Percentiles rank a stretch among this genome's conserved stretches.
phyloP scores from a whole-genome alignment of 2,797 vertebrate genomes.

The Novumbra hubbsi region DNA sequence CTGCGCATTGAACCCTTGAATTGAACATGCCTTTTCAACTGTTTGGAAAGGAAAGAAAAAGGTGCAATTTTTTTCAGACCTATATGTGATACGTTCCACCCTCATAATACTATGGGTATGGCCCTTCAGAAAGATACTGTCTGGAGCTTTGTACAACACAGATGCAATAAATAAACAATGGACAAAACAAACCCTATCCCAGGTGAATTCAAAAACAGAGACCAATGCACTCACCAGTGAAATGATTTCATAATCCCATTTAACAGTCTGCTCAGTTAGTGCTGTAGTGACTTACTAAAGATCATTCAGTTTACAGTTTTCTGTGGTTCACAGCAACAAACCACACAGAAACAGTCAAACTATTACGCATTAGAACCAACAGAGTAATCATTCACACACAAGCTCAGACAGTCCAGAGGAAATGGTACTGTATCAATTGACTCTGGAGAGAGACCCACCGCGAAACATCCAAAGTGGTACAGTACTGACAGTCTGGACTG shows the following conservation, averaged over 20 bases:
- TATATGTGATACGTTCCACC: not conserved
- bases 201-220: not conserved
- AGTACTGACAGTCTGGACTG: not conserved
- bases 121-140: not conserved
- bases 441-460: not conserved
- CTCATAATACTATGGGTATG: not conserved
- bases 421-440: slow-evolving; percentile 9
- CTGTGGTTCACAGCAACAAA: slow-evolving; percentile 37
- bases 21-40: too few relatives aligned
- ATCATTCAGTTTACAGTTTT: slow-evolving; percentile 3
- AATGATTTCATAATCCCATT: not conserved
- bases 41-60: too few relatives aligned
- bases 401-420: slow-evolving; percentile 9
- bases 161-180: not conserved
- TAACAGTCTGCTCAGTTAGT: not conserved
- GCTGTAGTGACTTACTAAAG: slow-evolving; percentile 16
- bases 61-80: too few relatives aligned
- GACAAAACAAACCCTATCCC: not conserved
- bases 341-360: slow-evolving; percentile 35
- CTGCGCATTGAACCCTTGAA: too few relatives aligned
- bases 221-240: not conserved
- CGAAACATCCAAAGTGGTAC: not conserved
- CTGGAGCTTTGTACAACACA: not conserved
- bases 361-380: not conserved
- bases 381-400: not conserved